Percentiles rank a stretch among this genome's conserved stretches.
phyloP scores from a whole-genome alignment of 1,140 invertebrate genomes.

The Tachypleus tridentatus region DNA sequence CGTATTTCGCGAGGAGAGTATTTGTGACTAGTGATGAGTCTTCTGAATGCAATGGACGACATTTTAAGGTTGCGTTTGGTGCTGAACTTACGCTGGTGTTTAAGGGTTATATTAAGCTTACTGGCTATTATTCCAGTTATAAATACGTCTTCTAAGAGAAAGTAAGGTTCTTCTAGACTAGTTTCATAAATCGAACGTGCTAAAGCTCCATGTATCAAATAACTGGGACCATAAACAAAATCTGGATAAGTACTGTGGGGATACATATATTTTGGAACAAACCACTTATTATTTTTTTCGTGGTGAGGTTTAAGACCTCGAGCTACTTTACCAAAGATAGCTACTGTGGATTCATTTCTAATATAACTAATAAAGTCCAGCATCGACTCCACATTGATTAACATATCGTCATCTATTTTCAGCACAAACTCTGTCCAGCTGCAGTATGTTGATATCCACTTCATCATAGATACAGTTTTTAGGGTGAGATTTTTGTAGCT shows the following conservation, averaged over 20 bases:
- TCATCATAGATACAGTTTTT: constrained; percentile 11
- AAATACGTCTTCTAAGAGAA: constrained; percentile 75
- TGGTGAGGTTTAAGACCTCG: constrained; percentile 72
- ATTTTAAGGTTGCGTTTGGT: constrained; percentile 19
- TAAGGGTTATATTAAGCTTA: constrained; percentile 17
- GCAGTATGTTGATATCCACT: constrained; percentile 55
- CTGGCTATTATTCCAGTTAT: constrained; percentile 50
- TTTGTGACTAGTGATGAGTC: too few species aligned
- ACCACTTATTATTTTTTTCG: constrained; percentile 49
- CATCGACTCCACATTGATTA: constrained; percentile 19
- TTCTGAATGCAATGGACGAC: not conserved
- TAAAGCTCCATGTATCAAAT: constrained; percentile 38
- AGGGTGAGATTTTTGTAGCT: constrained; percentile 14
- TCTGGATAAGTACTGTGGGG: constrained; percentile 21
- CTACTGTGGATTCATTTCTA: constrained; percentile 9
- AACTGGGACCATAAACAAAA: constrained; percentile 30
- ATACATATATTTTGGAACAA: constrained; percentile 22
- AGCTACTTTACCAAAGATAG: constrained; percentile 57
- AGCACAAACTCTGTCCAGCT: not conserved
- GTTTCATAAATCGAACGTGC: constrained; percentile 52
- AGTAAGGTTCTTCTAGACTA: constrained; percentile 51
- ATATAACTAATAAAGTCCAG: too few species aligned
- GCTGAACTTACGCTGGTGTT: constrained; percentile 17
- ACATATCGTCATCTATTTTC: constrained; percentile 26
- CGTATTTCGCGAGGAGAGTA: too few species aligned